Base-by-base conservation (phyloP, 1,140 invertebrate genomes). In the Conopomorpha cramerella region DNA sequence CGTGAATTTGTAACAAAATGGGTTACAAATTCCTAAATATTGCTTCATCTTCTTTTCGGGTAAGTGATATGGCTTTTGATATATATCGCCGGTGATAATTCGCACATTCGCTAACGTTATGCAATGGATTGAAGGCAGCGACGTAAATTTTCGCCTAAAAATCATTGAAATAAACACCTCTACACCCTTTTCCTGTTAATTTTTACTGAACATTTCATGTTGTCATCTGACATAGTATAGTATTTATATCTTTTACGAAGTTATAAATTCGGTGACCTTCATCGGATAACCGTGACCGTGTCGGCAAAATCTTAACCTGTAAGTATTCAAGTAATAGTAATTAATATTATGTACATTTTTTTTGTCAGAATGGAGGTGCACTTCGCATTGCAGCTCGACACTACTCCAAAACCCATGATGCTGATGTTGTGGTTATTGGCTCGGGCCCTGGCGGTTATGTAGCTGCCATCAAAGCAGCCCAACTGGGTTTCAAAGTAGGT, bases 401-500 rank as follows among this genome's bases (percentile, higher is more conserved):
- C 12, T 93, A 91, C 71, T 85, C 90, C 1, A 82, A 83, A 33
- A 81, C 82, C 17, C 70, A 88, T 54, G 92, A 95, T 60, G 90
- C 89, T 34, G 98, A 99, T 77, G 51, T 99, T 38, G 95, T 98
- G 13, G 97, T 99, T 2, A 98, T 99, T 68, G 98, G 98, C 15
- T 91, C 93, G 32, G 98, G 98, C 26, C 97, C 98, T 51, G 98
- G 97, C 50, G 98, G 98, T 33, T 99, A 99, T 87, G 97, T 99
- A 8, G 97, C 97, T 41, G 92, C 97, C 8, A 99, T 99, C 42
- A 99, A 99, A 84, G 95, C 96, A 44, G 91, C 97, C 11, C 98
- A 99, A 73, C 79, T 99, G 43, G 98, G 98, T 25, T 85, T 99
- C 81, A 99, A 98, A 77, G 91, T 93, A 59, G 34, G 12, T 17